phyloP scores from a whole-genome alignment of 2,113 vertebrate species.

The Theristicus caerulescens region DNA sequence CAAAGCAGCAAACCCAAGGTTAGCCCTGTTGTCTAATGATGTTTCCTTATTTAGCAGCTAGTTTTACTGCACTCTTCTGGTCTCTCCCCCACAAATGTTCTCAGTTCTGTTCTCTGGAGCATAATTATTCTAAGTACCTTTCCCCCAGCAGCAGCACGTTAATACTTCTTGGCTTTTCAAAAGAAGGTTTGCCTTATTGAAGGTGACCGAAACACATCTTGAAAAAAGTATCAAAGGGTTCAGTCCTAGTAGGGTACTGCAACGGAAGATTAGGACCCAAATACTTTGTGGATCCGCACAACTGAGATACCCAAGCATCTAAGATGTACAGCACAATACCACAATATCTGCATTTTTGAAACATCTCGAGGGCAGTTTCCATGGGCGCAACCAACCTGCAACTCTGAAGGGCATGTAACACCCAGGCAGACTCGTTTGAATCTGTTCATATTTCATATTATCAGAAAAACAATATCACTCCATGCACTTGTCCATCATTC shows the following conservation, averaged over 20 bases:
- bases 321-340: background rate
- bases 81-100: slow-evolving; percentile 4
- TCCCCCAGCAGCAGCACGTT: background rate
- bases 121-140: slow-evolving; percentile 4
- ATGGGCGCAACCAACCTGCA: background rate
- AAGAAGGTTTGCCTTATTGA: background rate
- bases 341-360: background rate
- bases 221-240: background rate
- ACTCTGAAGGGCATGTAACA: background rate
- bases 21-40: slow-evolving; percentile 26
- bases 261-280: background rate
- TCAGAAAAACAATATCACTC: background rate
- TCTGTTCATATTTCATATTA: background rate
- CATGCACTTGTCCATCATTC: rapidly evolving
- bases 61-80: slow-evolving; percentile 40
- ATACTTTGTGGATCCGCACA: too few species aligned
- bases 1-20: slow-evolving; percentile 47
- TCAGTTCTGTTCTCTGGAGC: slow-evolving; percentile 36
- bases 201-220: background rate
- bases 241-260: background rate
- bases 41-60: slow-evolving; percentile 58
- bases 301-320: background rate
- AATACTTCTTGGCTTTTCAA: background rate
- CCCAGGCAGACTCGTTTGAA: background rate
- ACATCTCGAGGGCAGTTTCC: background rate